Percentiles rank a stretch among this genome's conserved stretches.
Evolutionary conservation across 2,113 vertebrate genomes (phyloP).

Genomic region (Phrynocephalus versicolor): DNA sequence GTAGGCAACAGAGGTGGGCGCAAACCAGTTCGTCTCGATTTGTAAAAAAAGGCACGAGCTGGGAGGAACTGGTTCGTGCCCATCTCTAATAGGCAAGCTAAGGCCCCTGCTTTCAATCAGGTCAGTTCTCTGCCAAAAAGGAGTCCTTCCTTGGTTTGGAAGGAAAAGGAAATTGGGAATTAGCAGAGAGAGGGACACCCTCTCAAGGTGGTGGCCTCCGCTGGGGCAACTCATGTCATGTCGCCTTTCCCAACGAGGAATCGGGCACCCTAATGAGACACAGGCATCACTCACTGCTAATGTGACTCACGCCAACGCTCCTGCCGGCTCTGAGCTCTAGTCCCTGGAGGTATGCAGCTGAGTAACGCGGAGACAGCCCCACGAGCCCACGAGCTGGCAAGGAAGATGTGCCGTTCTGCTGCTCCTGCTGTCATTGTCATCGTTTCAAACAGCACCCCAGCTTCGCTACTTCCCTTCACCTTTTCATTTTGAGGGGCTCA

Average conservation of each 20-base stretch:
- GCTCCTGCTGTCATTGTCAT: too few species aligned
- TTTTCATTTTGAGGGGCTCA: background rate
- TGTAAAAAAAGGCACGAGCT: too few species aligned
- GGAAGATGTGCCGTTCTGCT: background rate
- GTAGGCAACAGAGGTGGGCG: too few species aligned
- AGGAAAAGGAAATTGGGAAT: background rate
- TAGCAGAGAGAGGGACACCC: background rate
- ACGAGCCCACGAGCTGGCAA: background rate
- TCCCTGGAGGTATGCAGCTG: background rate
- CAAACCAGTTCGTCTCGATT: too few species aligned
- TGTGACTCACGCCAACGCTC: background rate
- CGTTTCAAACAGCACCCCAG: background rate
- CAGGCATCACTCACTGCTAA: background rate
- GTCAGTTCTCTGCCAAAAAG: background rate
- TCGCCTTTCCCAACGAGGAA: background rate
- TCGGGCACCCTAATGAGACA: background rate
- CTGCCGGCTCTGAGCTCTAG: background rate
- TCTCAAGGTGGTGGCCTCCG: too few species aligned
- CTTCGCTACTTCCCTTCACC: background rate
- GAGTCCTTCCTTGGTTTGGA: background rate
- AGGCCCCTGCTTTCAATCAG: background rate
- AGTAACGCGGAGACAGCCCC: background rate
- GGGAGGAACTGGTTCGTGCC: too few species aligned
- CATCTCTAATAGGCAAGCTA: too few species aligned
- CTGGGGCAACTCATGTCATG: too few species aligned